These are phyloP conservation scores for Cataglyphis rosenhaueri DNA, from an alignment of 2,888 invertebrate species.

Conservation along the genomic window DNA sequence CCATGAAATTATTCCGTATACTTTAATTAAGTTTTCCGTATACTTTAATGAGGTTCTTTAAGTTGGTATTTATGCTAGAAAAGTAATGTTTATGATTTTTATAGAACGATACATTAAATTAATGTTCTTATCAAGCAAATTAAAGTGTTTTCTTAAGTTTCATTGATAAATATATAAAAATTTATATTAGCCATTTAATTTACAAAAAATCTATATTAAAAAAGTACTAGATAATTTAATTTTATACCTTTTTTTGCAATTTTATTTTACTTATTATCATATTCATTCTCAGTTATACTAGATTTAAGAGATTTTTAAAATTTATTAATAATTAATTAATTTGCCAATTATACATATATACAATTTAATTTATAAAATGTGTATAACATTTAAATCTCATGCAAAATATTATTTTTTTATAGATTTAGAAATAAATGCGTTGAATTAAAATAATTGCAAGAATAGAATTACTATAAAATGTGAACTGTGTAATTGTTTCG, in stretches of 20 bases:
- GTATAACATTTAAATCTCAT: background rate
- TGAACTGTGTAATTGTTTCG: conserved; percentile 14
- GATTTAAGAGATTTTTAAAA: background rate
- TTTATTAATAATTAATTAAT: background rate
- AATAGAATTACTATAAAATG: background rate
- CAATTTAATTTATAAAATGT: background rate
- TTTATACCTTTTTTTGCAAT: background rate
- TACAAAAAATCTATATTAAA: background rate
- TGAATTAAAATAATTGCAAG: conserved; percentile 4
- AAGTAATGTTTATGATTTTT: background rate
- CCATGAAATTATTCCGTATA: background rate
- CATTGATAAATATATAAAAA: background rate
- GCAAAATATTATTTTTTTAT: conserved; percentile 7
- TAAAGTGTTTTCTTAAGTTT: background rate
- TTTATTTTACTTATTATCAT: background rate
- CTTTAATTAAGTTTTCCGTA: conserved; percentile 10
- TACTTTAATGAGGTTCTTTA: background rate
- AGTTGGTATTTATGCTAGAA: background rate
- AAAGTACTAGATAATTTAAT: background rate
- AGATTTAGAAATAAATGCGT: background rate
- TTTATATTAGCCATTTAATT: background rate
- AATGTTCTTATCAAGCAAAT: background rate
- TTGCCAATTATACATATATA: background rate
- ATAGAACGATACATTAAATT: background rate
- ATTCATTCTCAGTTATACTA: background rate